phyloP scores from a whole-genome alignment of 2,113 vertebrate genomes.

The Chrysochloris asiatica region DNA sequence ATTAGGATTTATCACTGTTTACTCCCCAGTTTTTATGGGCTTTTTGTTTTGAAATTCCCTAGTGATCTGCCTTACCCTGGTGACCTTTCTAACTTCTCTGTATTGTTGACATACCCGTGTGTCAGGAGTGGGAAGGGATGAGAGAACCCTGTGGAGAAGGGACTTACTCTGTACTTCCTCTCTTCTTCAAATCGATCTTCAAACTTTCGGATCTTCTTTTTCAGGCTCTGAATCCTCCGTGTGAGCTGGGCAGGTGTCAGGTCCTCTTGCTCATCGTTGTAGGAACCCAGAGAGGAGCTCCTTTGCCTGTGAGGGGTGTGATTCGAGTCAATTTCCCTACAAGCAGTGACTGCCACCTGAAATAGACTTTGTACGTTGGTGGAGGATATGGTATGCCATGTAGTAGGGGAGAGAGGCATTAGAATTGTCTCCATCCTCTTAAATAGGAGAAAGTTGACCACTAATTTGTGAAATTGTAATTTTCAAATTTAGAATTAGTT shows the following conservation, averaged over 20 bases:
- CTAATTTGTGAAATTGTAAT: background rate
- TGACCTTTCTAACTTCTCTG: background rate
- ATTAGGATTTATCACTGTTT: background rate
- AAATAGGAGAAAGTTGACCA: background rate
- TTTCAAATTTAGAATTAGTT: background rate
- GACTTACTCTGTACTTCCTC: conserved; percentile 94
- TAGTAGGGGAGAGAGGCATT: background rate
- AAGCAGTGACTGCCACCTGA: background rate
- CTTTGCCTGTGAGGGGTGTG: conserved; percentile 85
- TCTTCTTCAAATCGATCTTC: conserved; percentile 98
- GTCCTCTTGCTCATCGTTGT: conserved; percentile 93
- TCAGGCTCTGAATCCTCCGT: conserved; percentile 94
- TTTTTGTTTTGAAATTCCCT: background rate
- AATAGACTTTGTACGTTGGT: no score
- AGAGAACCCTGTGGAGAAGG: accelerated
- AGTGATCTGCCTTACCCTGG: background rate
- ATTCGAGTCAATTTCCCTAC: background rate
- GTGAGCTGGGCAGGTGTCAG: conserved; percentile 94
- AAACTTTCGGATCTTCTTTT: conserved; percentile 96
- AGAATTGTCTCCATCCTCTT: background rate
- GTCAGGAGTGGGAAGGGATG: background rate
- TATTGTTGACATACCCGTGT: accelerated
- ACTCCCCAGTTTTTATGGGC: background rate
- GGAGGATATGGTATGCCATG: accelerated
- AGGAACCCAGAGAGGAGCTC: conserved; percentile 95